Evolutionary conservation across 2,113 vertebrate species (phyloP).

Genomic region (Nestor notabilis): DNA sequence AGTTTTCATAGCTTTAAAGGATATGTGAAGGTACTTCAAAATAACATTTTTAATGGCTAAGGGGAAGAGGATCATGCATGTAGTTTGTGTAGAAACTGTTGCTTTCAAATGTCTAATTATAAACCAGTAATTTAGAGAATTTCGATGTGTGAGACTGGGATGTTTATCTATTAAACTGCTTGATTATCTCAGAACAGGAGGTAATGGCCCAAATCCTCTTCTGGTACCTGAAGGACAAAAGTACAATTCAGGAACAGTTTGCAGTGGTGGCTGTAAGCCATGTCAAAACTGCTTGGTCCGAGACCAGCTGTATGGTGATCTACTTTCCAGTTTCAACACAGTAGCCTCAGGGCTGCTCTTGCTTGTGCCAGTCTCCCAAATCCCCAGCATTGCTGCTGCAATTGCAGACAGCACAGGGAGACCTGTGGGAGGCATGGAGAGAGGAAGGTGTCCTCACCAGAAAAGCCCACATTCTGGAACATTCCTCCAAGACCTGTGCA

Average conservation of each 20-base stretch:
- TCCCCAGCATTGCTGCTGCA: not conserved
- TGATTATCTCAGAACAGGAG: not conserved
- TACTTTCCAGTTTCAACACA: not conserved
- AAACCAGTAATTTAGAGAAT: not conserved
- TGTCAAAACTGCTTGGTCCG: not conserved
- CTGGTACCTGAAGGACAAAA: not conserved
- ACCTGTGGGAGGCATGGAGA: not conserved
- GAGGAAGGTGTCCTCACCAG: not conserved
- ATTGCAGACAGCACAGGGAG: not conserved
- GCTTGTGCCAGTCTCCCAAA: not conserved
- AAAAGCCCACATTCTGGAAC: not conserved
- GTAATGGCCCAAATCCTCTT: not conserved
- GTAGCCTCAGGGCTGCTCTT: not conserved
- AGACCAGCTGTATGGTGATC: not conserved
- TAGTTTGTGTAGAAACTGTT: not conserved
- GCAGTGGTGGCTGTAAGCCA: conserved; percentile 8
- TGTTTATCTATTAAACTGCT: not conserved
- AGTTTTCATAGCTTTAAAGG: not conserved
- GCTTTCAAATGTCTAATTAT: not conserved
- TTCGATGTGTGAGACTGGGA: not conserved
- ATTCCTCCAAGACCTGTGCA: not conserved
- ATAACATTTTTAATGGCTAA: not conserved
- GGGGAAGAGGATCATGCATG: not conserved
- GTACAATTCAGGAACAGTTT: not conserved
- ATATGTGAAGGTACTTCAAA: not conserved